These are phyloP conservation scores for Nomada hirtipes DNA, from an alignment of 2,888 invertebrate species.

Conservation along the genomic window DNA sequence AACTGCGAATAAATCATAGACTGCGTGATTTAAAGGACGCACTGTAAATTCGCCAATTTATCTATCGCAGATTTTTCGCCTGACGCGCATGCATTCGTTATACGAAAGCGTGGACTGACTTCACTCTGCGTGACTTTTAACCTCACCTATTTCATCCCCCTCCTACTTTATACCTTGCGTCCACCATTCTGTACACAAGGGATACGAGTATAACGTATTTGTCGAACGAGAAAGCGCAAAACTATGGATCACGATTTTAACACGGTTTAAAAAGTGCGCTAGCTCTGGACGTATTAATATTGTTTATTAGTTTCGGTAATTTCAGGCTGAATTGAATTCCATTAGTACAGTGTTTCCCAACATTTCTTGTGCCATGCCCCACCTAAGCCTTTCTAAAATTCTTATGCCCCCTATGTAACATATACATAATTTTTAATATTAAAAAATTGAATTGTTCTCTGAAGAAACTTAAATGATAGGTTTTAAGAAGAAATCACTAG, in stretches of 20 bases:
- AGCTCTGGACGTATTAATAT: background rate
- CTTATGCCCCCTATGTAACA: too few relatives aligned
- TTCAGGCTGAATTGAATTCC: too few relatives aligned
- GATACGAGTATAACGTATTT: constrained; percentile 12
- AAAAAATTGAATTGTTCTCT: too few relatives aligned
- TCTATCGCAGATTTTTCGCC: constrained; percentile 54
- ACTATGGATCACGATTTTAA: constrained; percentile 8
- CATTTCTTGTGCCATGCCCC: too few relatives aligned
- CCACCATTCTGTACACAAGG: constrained; percentile 23
- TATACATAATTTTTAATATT: too few relatives aligned
- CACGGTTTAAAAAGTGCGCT: background rate
- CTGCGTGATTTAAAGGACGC: constrained; percentile 43
- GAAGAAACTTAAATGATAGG: too few relatives aligned
- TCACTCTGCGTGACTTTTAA: constrained; percentile 54
- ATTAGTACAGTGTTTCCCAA: too few relatives aligned
- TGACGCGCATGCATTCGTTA: constrained; percentile 54
- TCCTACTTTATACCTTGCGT: background rate
- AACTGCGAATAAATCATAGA: constrained; percentile 41
- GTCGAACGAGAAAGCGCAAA: background rate
- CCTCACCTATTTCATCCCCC: constrained; percentile 24
- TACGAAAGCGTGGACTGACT: constrained; percentile 12
- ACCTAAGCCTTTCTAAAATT: too few relatives aligned
- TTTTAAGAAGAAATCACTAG: too few relatives aligned
- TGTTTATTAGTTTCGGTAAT: background rate
- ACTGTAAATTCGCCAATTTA: constrained; percentile 56